These are phyloP conservation scores for Gymnocheta viridis DNA, from an alignment of 2,888 invertebrate species.

Conservation along the genomic window DNA sequence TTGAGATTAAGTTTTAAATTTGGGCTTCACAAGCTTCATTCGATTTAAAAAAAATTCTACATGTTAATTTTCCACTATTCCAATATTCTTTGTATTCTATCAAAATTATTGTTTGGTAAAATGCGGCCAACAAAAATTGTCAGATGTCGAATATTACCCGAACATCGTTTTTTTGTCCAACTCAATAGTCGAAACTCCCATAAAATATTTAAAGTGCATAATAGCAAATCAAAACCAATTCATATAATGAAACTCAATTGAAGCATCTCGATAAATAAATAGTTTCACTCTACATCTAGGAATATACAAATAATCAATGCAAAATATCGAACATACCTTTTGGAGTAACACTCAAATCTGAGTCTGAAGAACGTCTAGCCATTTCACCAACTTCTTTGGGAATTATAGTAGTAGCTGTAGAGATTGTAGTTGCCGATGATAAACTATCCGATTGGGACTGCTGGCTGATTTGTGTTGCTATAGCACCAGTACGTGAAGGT, in stretches of 20 bases:
- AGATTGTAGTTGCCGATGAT: slow-evolving; percentile 79
- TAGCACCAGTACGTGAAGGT: slow-evolving; percentile 79
- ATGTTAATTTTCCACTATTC: no score
- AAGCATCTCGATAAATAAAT: not conserved
- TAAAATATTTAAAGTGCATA: not conserved
- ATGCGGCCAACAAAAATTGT: no score
- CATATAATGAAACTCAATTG: slow-evolving; percentile 36
- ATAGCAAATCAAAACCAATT: not conserved
- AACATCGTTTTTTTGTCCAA: not conserved
- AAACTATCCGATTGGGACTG: slow-evolving; percentile 77
- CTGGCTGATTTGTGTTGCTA: slow-evolving; percentile 68
- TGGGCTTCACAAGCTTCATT: no score
- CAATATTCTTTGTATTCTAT: no score
- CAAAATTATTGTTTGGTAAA: no score
- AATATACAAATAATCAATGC: not conserved
- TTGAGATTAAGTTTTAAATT: no score
- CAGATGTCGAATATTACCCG: no score
- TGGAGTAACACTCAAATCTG: slow-evolving; percentile 95
- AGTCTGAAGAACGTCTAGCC: slow-evolving; percentile 94
- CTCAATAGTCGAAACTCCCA: not conserved
- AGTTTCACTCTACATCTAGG: not conserved
- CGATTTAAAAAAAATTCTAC: no score
- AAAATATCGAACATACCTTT: slow-evolving; percentile 87
- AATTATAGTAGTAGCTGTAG: slow-evolving; percentile 82
- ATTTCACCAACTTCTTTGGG: slow-evolving; percentile 83